Evolutionary conservation across 2,888 invertebrate genomes (phyloP).

Genomic region (Parnassius mnemosyne): DNA sequence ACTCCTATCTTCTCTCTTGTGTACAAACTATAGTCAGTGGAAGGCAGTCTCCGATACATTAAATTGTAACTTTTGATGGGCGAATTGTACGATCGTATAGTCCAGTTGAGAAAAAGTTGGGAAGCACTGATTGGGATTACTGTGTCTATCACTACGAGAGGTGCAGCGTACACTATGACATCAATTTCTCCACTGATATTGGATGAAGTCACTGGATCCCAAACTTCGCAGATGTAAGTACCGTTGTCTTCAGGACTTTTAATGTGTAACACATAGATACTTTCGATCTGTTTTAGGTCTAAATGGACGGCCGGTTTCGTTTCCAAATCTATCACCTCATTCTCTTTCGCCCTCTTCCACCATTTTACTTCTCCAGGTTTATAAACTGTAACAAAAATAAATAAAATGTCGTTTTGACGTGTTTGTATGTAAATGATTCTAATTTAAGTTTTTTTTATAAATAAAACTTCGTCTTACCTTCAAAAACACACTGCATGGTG

Average conservation of each 20-base stretch:
- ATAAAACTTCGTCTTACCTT: conserved; percentile 48
- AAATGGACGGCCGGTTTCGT: conserved; percentile 30
- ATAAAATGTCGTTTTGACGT: no score
- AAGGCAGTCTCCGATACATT: conserved; percentile 65
- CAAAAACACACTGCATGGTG: conserved; percentile 58
- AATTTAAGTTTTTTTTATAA: not conserved
- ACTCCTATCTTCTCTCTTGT: conserved; percentile 81
- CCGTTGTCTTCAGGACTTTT: conserved; percentile 86
- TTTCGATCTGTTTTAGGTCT: conserved; percentile 76
- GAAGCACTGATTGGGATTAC: conserved; percentile 87
- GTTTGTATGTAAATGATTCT: no score
- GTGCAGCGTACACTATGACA: conserved; percentile 84
- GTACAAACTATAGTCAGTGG: conserved; percentile 58
- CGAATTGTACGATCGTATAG: conserved; percentile 87
- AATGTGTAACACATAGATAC: conserved; percentile 72
- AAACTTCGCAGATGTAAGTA: conserved; percentile 59
- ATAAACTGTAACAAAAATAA: conserved; percentile 49
- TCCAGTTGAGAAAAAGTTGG: conserved; percentile 91
- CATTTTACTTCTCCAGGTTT: conserved; percentile 58
- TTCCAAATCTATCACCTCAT: conserved; percentile 35
- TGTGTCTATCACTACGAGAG: conserved; percentile 85
- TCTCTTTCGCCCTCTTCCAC: conserved; percentile 49
- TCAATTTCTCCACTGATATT: conserved; percentile 67
- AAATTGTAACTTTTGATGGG: conserved; percentile 82
- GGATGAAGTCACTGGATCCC: conserved; percentile 51